Evolutionary conservation across 2,888 invertebrate species (phyloP).

Genomic region (Marasmarcha lunaedactyla): DNA sequence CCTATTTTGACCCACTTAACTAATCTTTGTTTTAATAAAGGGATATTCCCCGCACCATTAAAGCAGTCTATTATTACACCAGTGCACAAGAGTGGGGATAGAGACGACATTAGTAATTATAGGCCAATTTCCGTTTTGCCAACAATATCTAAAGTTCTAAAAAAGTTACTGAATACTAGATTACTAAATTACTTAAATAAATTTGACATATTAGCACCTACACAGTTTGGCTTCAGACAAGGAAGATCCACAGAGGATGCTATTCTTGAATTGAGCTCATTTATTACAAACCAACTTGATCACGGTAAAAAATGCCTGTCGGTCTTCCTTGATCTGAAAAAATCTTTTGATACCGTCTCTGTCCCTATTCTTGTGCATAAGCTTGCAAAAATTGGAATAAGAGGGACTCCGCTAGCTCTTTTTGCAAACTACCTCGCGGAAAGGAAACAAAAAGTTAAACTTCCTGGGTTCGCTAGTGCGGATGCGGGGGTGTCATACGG

Average conservation of each 20-base stretch:
- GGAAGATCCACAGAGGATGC: constrained; percentile 5
- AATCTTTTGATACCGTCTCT: constrained; percentile 8
- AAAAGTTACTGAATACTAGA: constrained; percentile 10
- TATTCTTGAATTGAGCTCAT: constrained; percentile 2
- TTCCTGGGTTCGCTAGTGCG: constrained; percentile 1
- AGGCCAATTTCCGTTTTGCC: constrained; percentile 11
- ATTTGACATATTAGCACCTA: background rate
- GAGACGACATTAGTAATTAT: constrained; percentile 8
- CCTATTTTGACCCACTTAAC: too few species aligned
- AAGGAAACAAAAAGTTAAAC: constrained; percentile 6
- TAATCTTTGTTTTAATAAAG: constrained; percentile 3
- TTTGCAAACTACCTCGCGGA: constrained; percentile 5
- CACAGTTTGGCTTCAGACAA: constrained; percentile 5
- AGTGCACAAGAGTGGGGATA: constrained; percentile 9
- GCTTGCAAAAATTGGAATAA: constrained; percentile 6
- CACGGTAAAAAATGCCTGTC: constrained; percentile 3
- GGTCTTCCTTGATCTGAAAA: constrained; percentile 6
- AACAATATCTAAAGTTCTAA: constrained; percentile 9
- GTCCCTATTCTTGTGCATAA: constrained; percentile 8
- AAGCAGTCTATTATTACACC: constrained; percentile 8
- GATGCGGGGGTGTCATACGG: constrained; percentile 5
- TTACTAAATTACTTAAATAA: constrained; percentile 2
- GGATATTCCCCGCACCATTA: constrained; percentile 8
- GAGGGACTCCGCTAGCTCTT: constrained; percentile 5
- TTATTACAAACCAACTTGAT: constrained; percentile 5